Evolutionary conservation across 2,113 vertebrate genomes (phyloP).

Genomic region (Colinus virginianus): DNA sequence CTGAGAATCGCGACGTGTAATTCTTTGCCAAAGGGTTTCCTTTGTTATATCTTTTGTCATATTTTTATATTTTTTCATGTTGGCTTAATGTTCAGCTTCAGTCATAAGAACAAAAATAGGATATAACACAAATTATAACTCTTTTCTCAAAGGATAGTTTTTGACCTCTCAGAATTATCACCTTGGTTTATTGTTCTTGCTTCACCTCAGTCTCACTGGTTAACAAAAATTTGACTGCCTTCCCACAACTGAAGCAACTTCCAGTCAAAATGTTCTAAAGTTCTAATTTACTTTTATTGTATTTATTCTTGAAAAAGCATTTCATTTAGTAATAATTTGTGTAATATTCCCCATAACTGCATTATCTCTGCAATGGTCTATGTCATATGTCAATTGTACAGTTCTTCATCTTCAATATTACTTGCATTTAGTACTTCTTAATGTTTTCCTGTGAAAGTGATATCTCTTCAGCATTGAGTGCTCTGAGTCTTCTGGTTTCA

Average conservation of each 20-base stretch:
- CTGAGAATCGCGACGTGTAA: neutral
- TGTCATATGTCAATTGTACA: too few species aligned
- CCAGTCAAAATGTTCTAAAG: neutral
- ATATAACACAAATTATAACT: neutral
- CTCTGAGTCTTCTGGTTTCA: neutral
- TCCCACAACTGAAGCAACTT: neutral
- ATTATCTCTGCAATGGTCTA: too few species aligned
- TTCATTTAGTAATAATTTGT: neutral
- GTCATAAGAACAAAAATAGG: neutral
- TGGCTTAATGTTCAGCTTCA: neutral
- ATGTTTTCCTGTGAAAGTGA: neutral
- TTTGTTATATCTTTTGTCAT: neutral
- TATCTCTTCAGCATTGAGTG: neutral
- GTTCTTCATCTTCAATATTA: too few species aligned
- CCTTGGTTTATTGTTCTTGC: neutral
- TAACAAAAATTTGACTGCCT: neutral
- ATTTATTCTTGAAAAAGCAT: neutral
- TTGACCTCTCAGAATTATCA: neutral
- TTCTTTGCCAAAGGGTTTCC: neutral
- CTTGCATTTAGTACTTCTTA: too few species aligned
- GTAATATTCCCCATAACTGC: too few species aligned
- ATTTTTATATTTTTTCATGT: neutral
- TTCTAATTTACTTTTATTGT: neutral
- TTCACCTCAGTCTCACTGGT: neutral
- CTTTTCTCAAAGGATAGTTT: neutral